phyloP scores from a whole-genome alignment of 2,113 vertebrate genomes.

The Ameiurus melas region DNA sequence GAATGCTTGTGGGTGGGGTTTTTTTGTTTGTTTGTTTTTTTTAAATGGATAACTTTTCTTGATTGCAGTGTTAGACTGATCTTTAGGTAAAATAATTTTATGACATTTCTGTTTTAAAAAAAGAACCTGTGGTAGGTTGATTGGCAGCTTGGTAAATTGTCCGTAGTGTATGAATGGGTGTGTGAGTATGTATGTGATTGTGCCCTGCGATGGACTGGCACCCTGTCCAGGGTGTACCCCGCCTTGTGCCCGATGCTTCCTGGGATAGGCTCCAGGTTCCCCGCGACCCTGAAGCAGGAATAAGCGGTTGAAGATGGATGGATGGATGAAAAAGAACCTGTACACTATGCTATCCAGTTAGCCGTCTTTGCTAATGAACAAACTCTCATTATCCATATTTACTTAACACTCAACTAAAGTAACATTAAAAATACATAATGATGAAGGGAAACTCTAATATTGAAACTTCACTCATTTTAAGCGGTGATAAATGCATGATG shows the following conservation, averaged over 20 bases:
- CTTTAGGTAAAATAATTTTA: background rate
- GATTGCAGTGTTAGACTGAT: background rate
- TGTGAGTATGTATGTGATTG: too few relatives aligned
- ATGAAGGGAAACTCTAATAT: background rate
- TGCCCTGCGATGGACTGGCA: too few relatives aligned
- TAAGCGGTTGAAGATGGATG: too few relatives aligned
- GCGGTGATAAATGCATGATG: background rate
- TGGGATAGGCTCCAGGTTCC: too few relatives aligned
- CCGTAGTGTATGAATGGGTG: too few relatives aligned
- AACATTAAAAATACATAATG: background rate
- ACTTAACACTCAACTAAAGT: background rate
- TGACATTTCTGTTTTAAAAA: background rate
- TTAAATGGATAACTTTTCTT: background rate
- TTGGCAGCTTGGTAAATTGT: too few relatives aligned
- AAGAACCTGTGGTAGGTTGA: background rate
- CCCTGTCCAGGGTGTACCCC: too few relatives aligned
- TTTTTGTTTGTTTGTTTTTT: background rate
- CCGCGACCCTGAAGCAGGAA: too few relatives aligned
- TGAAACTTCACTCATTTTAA: background rate
- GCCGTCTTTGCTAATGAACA: background rate
- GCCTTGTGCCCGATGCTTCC: too few relatives aligned
- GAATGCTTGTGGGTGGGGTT: background rate
- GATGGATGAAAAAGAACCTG: background rate
- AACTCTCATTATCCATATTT: background rate
- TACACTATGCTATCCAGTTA: background rate